Percentiles rank a stretch among this genome's conserved stretches.
Evolutionary conservation across 2,797 vertebrate genomes (phyloP).

Genomic region (Argyrosomus regius): DNA sequence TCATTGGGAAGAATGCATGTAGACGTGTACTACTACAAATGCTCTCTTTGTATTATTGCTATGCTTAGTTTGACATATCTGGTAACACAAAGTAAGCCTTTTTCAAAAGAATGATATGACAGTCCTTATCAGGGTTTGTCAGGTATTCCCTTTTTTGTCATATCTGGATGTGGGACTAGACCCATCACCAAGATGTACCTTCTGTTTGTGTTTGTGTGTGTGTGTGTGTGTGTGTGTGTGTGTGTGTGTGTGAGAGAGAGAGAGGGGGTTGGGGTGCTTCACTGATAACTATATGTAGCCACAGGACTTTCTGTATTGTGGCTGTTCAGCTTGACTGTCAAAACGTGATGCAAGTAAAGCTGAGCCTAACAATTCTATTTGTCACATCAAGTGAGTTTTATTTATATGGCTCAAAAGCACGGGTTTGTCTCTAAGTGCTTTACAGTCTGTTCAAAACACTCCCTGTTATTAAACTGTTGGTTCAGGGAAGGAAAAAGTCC

Average conservation of each 20-base stretch:
- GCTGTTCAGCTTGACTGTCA: slow-evolving; percentile 1
- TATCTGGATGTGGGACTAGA: slow-evolving; percentile 45
- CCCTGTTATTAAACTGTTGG: background rate
- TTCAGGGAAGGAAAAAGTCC: background rate
- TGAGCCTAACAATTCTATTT: slow-evolving; percentile 2
- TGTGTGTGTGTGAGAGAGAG: slow-evolving; percentile 28
- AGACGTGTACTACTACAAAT: slow-evolving; percentile 33
- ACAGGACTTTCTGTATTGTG: slow-evolving; percentile 16
- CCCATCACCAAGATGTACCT: slow-evolving; percentile 12
- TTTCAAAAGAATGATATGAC: slow-evolving; percentile 40
- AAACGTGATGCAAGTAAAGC: background rate
- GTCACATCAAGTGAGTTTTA: background rate
- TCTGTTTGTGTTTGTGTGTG: no score
- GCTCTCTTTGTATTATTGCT: slow-evolving; percentile 34
- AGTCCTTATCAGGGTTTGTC: slow-evolving; percentile 47
- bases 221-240: slow-evolving; percentile 31
- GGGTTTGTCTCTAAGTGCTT: background rate
- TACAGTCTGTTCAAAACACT: background rate
- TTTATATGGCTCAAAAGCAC: background rate
- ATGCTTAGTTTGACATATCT: slow-evolving; percentile 35
- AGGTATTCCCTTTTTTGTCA: slow-evolving; percentile 35
- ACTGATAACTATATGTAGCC: slow-evolving; percentile 26
- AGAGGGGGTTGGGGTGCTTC: slow-evolving; percentile 2
- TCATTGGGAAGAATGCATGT: slow-evolving; percentile 18
- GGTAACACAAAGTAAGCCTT: background rate